A percentile compares a stretch with the other conserved stretches of the same genome.
These are phyloP conservation scores for Cantharis flavilabris DNA, from an alignment of 2,888 invertebrate genomes.

Conservation along the genomic window DNA sequence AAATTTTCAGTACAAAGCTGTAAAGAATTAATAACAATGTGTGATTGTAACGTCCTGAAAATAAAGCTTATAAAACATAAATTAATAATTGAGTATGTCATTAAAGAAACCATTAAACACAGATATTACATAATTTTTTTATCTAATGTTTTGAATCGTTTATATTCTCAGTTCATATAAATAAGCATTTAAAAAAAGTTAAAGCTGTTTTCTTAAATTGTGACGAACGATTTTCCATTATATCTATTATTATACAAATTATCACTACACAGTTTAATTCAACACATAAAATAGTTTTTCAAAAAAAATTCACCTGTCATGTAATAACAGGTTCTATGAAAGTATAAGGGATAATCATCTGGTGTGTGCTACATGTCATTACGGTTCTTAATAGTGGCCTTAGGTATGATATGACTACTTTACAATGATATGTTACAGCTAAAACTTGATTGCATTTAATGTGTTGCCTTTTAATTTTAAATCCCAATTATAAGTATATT, in stretches of 20 bases:
- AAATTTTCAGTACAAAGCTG: too few species aligned
- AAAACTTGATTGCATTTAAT: slow-evolving; percentile 34
- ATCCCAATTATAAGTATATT: slow-evolving; percentile 10
- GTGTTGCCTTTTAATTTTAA: slow-evolving; percentile 24
- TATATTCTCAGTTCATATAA: not conserved
- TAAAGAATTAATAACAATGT: too few species aligned
- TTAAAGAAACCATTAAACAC: too few species aligned
- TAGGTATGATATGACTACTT: slow-evolving; percentile 35
- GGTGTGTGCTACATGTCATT: slow-evolving; percentile 40
- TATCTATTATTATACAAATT: slow-evolving; percentile 19
- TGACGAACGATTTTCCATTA: slow-evolving; percentile 3
- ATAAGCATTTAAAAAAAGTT: not conserved
- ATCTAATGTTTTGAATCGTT: not conserved
- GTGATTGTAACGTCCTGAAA: too few species aligned
- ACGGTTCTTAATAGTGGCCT: slow-evolving; percentile 29
- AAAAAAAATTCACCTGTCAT: slow-evolving; percentile 45
- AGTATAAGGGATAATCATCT: slow-evolving; percentile 36
- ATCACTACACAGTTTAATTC: slow-evolving; percentile 11
- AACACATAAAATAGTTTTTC: slow-evolving; percentile 45
- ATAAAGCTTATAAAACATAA: too few species aligned
- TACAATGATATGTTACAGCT: slow-evolving; percentile 39
- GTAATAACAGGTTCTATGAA: slow-evolving; percentile 49
- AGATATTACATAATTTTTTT: not conserved
- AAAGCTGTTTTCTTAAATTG: not conserved
- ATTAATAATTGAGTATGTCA: too few species aligned